A percentile compares a stretch with the other conserved stretches of the same genome.
Conservation (phyloP, 2,888 invertebrate species). For the Doris montereyensis region DNA sequence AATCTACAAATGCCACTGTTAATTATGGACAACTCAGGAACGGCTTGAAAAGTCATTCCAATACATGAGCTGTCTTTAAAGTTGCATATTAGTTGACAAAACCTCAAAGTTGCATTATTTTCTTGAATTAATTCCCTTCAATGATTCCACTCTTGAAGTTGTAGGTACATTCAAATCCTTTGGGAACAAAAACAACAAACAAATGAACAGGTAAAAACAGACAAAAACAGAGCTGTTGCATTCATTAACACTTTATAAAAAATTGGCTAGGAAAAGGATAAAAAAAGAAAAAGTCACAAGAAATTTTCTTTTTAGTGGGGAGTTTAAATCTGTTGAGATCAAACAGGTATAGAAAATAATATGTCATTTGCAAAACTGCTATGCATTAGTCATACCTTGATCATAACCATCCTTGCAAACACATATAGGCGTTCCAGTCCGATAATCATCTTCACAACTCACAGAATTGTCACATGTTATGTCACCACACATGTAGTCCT, state of each 20-base stretch:
- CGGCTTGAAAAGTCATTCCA: not conserved
- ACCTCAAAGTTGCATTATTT: not conserved
- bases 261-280: too few species aligned
- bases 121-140: not conserved
- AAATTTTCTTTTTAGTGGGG: too few species aligned
- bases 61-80: not conserved
- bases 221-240: too few species aligned
- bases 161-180: too few species aligned
- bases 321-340: too few species aligned
- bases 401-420: conserved; percentile 46
- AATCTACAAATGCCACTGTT: not conserved
- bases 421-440: conserved; percentile 45
- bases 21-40: not conserved
- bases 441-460: conserved; percentile 39
- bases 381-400: conserved; percentile 44
- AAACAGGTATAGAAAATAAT: too few species aligned
- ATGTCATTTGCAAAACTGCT: too few species aligned
- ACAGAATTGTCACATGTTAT: conserved; percentile 35
- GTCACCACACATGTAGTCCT: conserved; percentile 30
- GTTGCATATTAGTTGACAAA: not conserved
- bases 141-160: too few species aligned
- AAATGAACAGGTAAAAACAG: too few species aligned
- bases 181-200: too few species aligned
- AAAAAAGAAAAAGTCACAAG: too few species aligned
- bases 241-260: too few species aligned